Evolutionary conservation across 2,113 vertebrate species (phyloP).

Genomic region (Misgurnus mizolepis): DNA sequence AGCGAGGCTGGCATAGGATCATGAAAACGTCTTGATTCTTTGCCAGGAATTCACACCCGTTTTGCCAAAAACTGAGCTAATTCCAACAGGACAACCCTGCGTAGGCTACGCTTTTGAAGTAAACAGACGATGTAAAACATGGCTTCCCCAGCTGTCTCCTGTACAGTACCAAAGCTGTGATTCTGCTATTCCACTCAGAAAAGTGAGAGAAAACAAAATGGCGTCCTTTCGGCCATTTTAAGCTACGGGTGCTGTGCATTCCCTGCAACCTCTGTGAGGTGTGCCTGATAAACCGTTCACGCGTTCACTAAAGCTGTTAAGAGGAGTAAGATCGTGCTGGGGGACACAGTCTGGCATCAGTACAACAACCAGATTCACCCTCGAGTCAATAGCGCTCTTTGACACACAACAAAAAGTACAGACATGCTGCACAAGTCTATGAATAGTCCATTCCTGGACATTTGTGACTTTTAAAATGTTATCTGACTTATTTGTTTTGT

Average conservation of each 20-base stretch:
- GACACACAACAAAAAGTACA: neutral
- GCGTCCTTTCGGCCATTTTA: constrained; percentile 76
- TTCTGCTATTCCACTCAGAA: constrained; percentile 70
- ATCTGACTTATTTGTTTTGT: no score
- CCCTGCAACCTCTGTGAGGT: constrained; percentile 40
- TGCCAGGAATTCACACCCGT: constrained; percentile 71
- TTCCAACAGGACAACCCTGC: constrained; percentile 69
- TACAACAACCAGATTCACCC: constrained; percentile 11
- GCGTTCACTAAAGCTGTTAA: constrained; percentile 11
- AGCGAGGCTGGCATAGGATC: constrained; percentile 67
- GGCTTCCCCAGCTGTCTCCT: constrained; percentile 73
- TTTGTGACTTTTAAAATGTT: neutral
- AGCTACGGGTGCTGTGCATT: constrained; percentile 35
- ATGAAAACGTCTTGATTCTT: constrained; percentile 55
- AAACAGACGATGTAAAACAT: constrained; percentile 73
- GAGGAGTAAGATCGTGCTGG: neutral
- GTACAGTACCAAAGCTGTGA: constrained; percentile 70
- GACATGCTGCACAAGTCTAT: neutral
- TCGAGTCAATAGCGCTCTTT: constrained; percentile 13
- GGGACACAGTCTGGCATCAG: neutral
- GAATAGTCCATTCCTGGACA: neutral
- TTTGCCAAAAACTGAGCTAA: constrained; percentile 74
- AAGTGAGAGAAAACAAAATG: constrained; percentile 73
- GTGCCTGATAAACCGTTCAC: constrained; percentile 51
- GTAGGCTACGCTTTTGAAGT: constrained; percentile 69